Percentiles rank a stretch among this genome's conserved stretches.
phyloP scores from a whole-genome alignment of 2,888 invertebrate species.

The Anagyrus pseudococci region DNA sequence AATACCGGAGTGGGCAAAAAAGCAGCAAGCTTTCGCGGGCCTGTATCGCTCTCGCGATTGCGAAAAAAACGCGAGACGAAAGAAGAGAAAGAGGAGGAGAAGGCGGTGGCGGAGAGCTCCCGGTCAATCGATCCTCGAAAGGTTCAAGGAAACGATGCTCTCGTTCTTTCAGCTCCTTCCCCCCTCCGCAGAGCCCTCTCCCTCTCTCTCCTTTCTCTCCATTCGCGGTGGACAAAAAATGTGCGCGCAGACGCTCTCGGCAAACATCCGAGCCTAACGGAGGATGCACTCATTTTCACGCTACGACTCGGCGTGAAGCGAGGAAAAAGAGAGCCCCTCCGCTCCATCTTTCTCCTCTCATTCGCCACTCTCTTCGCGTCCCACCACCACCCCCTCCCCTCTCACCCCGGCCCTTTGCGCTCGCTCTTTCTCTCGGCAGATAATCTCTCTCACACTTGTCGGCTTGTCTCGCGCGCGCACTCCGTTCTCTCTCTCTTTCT shows the following conservation, averaged over 20 bases:
- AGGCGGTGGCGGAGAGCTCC: background rate
- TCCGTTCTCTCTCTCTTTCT: background rate
- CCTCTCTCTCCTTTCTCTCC: background rate
- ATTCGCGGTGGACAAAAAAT: background rate
- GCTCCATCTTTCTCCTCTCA: background rate
- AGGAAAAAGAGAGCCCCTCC: slow-evolving; percentile 4
- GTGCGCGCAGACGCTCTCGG: background rate
- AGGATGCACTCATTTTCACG: slow-evolving; percentile 38
- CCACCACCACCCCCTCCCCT: background rate
- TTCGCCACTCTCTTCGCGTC: no score
- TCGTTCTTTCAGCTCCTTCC: no score
- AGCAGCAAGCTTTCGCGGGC: no score
- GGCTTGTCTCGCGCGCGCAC: background rate
- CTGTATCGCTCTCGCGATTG: no score
- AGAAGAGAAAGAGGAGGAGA: slow-evolving; percentile 7
- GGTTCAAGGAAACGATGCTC: slow-evolving; percentile 21
- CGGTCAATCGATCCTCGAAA: background rate
- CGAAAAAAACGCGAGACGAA: no score
- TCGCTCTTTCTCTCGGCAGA: no score
- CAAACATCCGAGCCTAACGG: background rate
- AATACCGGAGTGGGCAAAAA: background rate
- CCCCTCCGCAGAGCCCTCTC: no score
- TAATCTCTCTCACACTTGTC: slow-evolving; percentile 26
- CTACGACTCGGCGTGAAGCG: slow-evolving; percentile 26
- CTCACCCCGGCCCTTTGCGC: no score